These are phyloP conservation scores for Boloria selene DNA, from an alignment of 2,888 invertebrate genomes.

Conservation along the genomic window DNA sequence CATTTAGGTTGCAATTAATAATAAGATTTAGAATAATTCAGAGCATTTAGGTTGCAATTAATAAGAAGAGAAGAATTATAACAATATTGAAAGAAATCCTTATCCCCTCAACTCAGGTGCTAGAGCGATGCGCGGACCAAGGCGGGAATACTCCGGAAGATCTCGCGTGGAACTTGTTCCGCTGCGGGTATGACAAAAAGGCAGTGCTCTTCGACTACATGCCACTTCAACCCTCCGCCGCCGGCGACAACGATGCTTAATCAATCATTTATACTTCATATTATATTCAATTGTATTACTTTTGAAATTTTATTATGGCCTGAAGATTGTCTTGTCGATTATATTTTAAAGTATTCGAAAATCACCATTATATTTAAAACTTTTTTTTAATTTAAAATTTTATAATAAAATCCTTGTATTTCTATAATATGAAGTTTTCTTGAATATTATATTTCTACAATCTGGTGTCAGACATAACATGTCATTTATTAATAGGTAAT, in stretches of 20 bases:
- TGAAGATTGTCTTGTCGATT: too few relatives aligned
- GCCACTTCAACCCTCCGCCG: slow-evolving; percentile 48
- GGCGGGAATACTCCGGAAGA: slow-evolving; percentile 65
- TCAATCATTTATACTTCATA: not conserved
- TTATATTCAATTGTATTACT: not conserved
- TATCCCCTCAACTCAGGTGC: slow-evolving; percentile 47
- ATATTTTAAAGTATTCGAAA: not conserved
- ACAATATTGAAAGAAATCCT: not conserved
- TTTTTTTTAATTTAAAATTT: too few relatives aligned
- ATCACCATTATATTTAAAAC: not conserved
- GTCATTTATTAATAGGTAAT: slow-evolving; percentile 9
- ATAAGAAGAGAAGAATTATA: not conserved
- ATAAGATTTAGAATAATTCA: too few relatives aligned
- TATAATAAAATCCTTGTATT: slow-evolving; percentile 6
- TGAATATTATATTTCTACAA: not conserved
- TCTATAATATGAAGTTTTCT: not conserved
- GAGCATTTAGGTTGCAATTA: too few relatives aligned
- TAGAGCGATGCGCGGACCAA: slow-evolving; percentile 67
- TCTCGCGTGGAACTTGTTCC: slow-evolving; percentile 72
- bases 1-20: too few relatives aligned
- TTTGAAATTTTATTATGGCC: not conserved
- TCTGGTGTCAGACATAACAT: not conserved
- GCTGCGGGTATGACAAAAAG: slow-evolving; percentile 71
- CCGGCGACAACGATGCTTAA: slow-evolving; percentile 43
- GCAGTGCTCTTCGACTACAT: slow-evolving; percentile 66